Evolutionary conservation across 2,797 vertebrate species (phyloP).

Genomic region (Tenualosa thibaudeaui): DNA sequence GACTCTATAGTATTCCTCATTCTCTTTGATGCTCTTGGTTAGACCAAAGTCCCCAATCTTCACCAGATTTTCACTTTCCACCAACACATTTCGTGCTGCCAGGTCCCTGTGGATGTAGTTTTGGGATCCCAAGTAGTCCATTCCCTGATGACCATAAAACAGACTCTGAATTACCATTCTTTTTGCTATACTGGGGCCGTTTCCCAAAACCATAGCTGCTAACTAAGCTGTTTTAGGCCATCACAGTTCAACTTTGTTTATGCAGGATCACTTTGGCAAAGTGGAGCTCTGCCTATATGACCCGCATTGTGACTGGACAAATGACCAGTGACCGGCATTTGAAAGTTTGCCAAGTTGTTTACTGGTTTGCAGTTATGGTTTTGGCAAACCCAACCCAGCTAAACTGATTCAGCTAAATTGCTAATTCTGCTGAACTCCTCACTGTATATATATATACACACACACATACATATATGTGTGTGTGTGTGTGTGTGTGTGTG

Average conservation of each 20-base stretch:
- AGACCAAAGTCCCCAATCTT: conserved; percentile 88
- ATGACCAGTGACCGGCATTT: too few species aligned
- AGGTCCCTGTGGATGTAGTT: conserved; percentile 86
- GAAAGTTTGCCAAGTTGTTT: too few species aligned
- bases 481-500: not conserved
- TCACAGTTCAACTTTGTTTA: not conserved
- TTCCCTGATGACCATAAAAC: conserved; percentile 67
- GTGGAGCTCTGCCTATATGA: conserved; percentile 87
- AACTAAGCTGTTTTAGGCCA: not conserved
- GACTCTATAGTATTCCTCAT: conserved; percentile 85
- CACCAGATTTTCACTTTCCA: conserved; percentile 82
- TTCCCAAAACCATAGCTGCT: too few species aligned
- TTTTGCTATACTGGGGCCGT: too few species aligned
- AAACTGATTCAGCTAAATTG: too few species aligned
- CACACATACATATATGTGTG: too few species aligned
- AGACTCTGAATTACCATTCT: not conserved
- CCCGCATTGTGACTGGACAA: conserved; percentile 78
- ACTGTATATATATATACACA: too few species aligned
- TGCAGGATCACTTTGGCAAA: conserved; percentile 85
- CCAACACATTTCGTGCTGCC: conserved; percentile 83
- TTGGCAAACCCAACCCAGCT: too few species aligned
- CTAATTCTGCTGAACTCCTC: too few species aligned
- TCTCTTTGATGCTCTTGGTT: conserved; percentile 83
- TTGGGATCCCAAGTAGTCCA: conserved; percentile 82
- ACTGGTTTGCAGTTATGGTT: too few species aligned